Evolutionary conservation across 2,888 invertebrate species (phyloP).

Genomic region (Tolmerus cingulatus): DNA sequence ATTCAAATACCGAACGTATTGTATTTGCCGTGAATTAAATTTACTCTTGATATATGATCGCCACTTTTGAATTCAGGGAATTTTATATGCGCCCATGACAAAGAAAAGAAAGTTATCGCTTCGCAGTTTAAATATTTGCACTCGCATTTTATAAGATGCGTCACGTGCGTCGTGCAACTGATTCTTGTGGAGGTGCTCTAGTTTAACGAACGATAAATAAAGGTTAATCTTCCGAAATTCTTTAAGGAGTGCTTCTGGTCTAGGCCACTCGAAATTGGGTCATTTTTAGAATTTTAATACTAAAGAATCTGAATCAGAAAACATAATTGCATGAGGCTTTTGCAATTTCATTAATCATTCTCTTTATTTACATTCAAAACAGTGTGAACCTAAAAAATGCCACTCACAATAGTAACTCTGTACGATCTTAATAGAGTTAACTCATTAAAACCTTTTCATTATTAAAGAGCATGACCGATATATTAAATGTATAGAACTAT

Average conservation of each 20-base stretch:
- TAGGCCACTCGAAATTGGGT: background rate
- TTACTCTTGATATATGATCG: background rate
- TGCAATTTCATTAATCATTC: background rate
- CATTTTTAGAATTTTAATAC: background rate
- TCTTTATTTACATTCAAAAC: background rate
- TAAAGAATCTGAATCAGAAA: background rate
- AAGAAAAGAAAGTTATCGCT: conserved; percentile 7
- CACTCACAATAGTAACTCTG: background rate
- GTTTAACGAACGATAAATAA: background rate
- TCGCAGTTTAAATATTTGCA: background rate
- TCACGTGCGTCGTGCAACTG: background rate
- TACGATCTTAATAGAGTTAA: background rate
- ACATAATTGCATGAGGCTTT: background rate
- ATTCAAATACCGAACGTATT: conserved; percentile 37
- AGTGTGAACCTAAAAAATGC: background rate
- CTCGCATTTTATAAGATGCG: background rate
- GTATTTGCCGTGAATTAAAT: background rate
- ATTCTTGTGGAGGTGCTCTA: background rate
- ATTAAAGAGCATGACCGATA: background rate
- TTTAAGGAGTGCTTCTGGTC: background rate
- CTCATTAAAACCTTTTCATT: background rate
- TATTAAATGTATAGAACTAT: background rate
- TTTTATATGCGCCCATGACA: background rate
- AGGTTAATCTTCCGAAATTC: background rate
- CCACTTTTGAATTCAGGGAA: background rate